A percentile compares a stretch with the other conserved stretches of the same genome.
phyloP scores from a whole-genome alignment of 1,140 invertebrate species.

The Ostrea denselamellosa region DNA sequence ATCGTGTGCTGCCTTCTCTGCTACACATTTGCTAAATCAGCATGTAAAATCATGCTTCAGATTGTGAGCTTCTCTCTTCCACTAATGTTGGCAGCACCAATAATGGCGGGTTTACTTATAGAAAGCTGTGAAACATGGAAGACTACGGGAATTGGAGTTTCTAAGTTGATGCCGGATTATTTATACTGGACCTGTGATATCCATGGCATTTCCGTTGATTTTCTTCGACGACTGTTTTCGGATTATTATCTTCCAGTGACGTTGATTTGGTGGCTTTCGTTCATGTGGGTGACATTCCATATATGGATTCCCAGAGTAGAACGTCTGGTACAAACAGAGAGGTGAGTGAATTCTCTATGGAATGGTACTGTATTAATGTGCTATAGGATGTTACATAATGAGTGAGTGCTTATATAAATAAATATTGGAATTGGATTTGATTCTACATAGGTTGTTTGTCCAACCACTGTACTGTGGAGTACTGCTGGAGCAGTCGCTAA shows the following conservation, averaged over 20 bases:
- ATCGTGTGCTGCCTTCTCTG: conserved; percentile 71
- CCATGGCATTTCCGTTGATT: conserved; percentile 60
- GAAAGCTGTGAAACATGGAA: conserved; percentile 68
- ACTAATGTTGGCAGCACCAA: conserved; percentile 70
- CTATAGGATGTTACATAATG: too few relatives aligned
- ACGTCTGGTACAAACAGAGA: conserved; percentile 71
- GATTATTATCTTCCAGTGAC: conserved; percentile 68
- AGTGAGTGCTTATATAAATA: too few relatives aligned
- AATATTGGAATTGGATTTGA: background rate
- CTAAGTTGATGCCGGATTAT: conserved; percentile 62
- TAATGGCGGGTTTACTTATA: conserved; percentile 71
- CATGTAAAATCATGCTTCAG: conserved; percentile 76
- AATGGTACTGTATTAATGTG: too few relatives aligned
- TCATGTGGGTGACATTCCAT: conserved; percentile 71
- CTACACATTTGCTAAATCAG: conserved; percentile 74
- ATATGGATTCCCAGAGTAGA: conserved; percentile 74
- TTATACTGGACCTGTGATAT: conserved; percentile 73
- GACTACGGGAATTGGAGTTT: background rate
- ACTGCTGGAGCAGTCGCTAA: conserved; percentile 97
- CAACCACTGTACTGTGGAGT: conserved; percentile 95
- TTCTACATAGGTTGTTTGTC: conserved; percentile 87
- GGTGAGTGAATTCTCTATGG: conserved; percentile 46
- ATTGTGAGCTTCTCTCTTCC: conserved; percentile 74
- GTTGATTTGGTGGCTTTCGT: conserved; percentile 71
- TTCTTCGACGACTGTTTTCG: conserved; percentile 60